Percentiles rank a stretch among this genome's conserved stretches.
Conservation (phyloP, 30 jellyfish, hydroid and myxozoan genomes). For the Clytia hemisphaerica region DNA sequence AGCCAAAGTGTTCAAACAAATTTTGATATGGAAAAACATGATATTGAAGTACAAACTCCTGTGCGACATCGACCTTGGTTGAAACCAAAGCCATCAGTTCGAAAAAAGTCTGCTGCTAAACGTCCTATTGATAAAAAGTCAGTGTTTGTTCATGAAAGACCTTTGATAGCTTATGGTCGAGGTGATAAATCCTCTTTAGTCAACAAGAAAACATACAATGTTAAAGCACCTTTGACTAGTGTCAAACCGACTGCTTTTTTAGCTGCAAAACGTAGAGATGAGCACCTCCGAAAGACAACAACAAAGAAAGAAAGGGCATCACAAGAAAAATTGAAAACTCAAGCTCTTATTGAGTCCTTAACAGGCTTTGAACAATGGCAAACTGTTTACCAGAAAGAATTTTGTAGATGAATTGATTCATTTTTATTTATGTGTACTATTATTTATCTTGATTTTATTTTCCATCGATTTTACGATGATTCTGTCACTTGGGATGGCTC, state of each 20-base stretch:
- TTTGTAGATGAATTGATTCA: background rate
- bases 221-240: slow-evolving; percentile 5
- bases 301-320: slow-evolving; percentile 12
- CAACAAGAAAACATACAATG: slow-evolving; percentile 17
- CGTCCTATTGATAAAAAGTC: too few relatives aligned
- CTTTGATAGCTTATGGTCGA: slow-evolving; percentile 21
- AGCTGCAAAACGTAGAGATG: slow-evolving; percentile 16
- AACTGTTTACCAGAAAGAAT: slow-evolving; percentile 32
- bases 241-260: slow-evolving; percentile 17
- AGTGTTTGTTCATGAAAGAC: slow-evolving; percentile 24
- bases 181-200: slow-evolving; percentile 7
- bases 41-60: slow-evolving; percentile 9
- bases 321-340: slow-evolving; percentile 9
- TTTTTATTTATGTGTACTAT: too few relatives aligned
- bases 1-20: background rate
- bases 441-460: too few relatives aligned
- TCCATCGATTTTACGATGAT: too few relatives aligned
- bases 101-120: too few relatives aligned
- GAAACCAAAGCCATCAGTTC: too few relatives aligned
- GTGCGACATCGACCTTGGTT: background rate
- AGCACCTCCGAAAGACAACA: background rate
- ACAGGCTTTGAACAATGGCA: slow-evolving; percentile 36
- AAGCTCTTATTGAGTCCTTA: slow-evolving; percentile 6
- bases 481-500: too few relatives aligned
- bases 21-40: background rate